Percentiles rank a stretch among this genome's conserved stretches.
Evolutionary conservation across 2,888 invertebrate genomes (phyloP).

Genomic region (Cheilosia impressa): DNA sequence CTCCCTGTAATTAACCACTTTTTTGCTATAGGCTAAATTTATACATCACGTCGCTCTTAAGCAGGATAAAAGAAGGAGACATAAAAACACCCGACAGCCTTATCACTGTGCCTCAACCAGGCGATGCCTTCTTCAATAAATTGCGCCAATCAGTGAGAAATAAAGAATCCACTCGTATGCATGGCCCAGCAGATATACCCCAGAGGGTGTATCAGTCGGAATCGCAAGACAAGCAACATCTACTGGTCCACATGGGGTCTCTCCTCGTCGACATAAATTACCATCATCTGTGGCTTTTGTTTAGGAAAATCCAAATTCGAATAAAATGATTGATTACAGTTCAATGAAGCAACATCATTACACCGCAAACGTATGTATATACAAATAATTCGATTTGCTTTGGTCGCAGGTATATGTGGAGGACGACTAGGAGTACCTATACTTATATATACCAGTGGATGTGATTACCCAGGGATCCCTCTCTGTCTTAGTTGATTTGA

Average conservation of each 20-base stretch:
- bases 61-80: too few relatives aligned
- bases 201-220: slow-evolving; percentile 50
- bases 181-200: slow-evolving; percentile 4
- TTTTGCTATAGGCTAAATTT: too few relatives aligned
- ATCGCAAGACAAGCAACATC: slow-evolving; percentile 24
- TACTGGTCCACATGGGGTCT: slow-evolving; percentile 54
- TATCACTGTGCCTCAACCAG: background rate
- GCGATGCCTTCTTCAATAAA: background rate
- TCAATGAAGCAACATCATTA: slow-evolving; percentile 68
- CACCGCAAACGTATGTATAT: slow-evolving; percentile 16
- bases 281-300: slow-evolving; percentile 54
- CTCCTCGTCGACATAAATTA: slow-evolving; percentile 60
- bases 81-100: background rate
- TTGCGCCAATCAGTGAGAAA: background rate
- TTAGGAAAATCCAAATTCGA: slow-evolving; percentile 45
- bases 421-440: slow-evolving; percentile 9
- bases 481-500: slow-evolving; percentile 14
- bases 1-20: too few relatives aligned
- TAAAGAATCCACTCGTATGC: background rate
- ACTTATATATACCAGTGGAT: too few relatives aligned
- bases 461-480: background rate
- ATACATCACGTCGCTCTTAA: too few relatives aligned
- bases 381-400: slow-evolving; percentile 66
- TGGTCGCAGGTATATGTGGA: slow-evolving; percentile 21
- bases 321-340: slow-evolving; percentile 64